These are phyloP conservation scores for Solenodon paradoxus DNA, from an alignment of 2,113 vertebrate species.

Conservation along the genomic window DNA sequence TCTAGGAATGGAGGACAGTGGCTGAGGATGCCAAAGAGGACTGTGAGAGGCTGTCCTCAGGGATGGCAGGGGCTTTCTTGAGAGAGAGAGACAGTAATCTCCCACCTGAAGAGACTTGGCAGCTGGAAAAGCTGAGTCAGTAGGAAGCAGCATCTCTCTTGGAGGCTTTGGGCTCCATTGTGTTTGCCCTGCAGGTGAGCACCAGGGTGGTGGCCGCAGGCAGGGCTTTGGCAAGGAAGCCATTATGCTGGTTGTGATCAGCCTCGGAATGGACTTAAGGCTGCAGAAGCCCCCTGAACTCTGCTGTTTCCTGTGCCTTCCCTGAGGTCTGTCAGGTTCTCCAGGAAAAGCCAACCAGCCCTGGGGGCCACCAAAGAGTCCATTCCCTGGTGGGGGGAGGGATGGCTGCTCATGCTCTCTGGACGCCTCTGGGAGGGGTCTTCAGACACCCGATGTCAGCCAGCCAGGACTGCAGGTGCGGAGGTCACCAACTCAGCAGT, in stretches of 20 bases:
- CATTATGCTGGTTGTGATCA: background rate
- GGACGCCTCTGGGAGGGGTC: background rate
- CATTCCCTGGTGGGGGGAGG: background rate
- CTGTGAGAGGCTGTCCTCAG: background rate
- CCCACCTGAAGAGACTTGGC: background rate
- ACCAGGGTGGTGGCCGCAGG: background rate
- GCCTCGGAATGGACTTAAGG: background rate
- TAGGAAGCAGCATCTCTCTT: background rate
- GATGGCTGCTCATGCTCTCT: background rate
- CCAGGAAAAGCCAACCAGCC: background rate
- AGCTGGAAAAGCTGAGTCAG: background rate
- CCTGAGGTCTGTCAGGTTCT: background rate
- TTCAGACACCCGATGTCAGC: background rate
- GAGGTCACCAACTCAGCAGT: background rate
- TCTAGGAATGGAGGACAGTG: conserved; percentile 41
- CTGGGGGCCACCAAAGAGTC: background rate
- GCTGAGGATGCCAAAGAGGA: background rate
- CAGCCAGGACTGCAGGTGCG: background rate
- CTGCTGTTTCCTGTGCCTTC: background rate
- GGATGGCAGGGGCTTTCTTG: background rate
- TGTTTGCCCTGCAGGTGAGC: background rate
- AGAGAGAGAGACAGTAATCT: background rate
- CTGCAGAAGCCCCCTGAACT: background rate
- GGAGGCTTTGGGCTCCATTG: background rate
- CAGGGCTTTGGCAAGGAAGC: background rate